These are phyloP conservation scores for Leptatherina wallacei DNA, from an alignment of 2,797 vertebrate species.

Conservation along the genomic window DNA sequence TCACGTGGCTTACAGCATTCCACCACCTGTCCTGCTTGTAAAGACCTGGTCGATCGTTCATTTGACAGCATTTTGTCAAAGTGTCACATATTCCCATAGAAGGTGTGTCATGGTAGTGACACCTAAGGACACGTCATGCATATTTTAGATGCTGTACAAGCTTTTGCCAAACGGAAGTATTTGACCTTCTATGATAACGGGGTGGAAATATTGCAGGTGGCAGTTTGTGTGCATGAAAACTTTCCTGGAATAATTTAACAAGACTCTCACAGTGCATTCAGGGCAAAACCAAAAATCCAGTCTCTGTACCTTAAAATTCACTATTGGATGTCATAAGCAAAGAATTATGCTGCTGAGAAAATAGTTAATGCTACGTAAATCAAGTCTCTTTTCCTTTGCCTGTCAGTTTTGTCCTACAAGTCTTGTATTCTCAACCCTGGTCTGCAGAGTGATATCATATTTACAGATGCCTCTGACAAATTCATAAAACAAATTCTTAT, in stretches of 20 bases:
- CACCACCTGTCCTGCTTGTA: slow-evolving; percentile 18
- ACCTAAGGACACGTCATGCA: slow-evolving; percentile 17
- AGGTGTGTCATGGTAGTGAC: slow-evolving; percentile 13
- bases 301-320: neutral
- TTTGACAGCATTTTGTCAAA: slow-evolving; percentile 23
- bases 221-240: neutral
- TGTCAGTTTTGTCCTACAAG: neutral
- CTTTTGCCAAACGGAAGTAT: slow-evolving; percentile 1
- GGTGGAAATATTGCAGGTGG: neutral
- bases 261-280: neutral
- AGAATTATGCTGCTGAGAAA: neutral
- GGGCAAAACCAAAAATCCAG: neutral
- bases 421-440: neutral
- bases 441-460: neutral
- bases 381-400: neutral
- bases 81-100: slow-evolving; percentile 5
- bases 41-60: slow-evolving; percentile 5
- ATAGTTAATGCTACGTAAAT: neutral
- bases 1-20: neutral
- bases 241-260: neutral
- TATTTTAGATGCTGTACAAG: slow-evolving; percentile 10
- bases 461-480: neutral
- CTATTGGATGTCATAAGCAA: neutral
- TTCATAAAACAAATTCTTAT: neutral
- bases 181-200: slow-evolving; percentile 15